phyloP scores from a whole-genome alignment of 2,888 invertebrate genomes.

The Cybosia mesomella region DNA sequence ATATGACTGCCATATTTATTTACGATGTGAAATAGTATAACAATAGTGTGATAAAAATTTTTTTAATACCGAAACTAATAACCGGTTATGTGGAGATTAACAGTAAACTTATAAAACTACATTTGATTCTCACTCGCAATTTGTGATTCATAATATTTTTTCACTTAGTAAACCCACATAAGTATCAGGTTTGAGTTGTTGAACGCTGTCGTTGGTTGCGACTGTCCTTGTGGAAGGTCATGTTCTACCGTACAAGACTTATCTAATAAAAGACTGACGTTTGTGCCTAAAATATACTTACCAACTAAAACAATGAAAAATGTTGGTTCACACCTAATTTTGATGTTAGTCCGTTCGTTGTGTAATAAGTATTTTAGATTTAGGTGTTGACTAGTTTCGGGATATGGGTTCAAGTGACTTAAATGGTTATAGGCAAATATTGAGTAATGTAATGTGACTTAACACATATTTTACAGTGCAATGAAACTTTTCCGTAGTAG shows the following conservation, averaged over 20 bases:
- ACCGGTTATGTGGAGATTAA: conserved; percentile 32
- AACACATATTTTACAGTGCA: no score
- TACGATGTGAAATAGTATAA: conserved; percentile 37
- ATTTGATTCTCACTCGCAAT: neutral
- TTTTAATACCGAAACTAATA: conserved; percentile 15
- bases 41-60: conserved; percentile 33
- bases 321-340: neutral
- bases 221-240: neutral
- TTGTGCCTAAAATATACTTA: neutral
- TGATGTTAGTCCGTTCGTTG: neutral
- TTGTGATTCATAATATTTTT: conserved; percentile 6
- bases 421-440: no score
- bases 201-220: neutral
- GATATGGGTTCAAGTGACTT: neutral
- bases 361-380: no score
- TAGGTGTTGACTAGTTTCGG: neutral
- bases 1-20: conserved; percentile 24
- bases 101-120: conserved; percentile 33
- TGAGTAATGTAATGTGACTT: no score
- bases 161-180: neutral
- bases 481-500: no score
- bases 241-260: no score
- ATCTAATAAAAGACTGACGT: neutral
- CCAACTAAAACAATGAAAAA: neutral
- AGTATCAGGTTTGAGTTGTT: neutral